Evolutionary conservation across 2,113 vertebrate genomes (phyloP).

Genomic region (Electrona antarctica): DNA sequence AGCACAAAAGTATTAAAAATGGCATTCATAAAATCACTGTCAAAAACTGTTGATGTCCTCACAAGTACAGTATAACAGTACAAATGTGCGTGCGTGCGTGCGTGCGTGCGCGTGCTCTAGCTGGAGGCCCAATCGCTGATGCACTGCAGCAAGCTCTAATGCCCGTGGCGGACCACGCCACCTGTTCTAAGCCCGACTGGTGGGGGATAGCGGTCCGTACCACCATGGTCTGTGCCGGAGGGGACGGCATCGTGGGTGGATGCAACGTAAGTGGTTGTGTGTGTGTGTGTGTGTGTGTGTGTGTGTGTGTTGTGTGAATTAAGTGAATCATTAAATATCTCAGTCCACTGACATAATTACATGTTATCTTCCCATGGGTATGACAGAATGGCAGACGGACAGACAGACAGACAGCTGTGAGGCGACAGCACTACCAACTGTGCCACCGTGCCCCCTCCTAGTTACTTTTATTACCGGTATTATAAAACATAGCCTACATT

Average conservation of each 20-base stretch:
- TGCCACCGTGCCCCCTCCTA: too few species aligned
- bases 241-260: constrained; percentile 80
- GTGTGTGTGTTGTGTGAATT: neutral
- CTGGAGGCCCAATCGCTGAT: constrained; percentile 81
- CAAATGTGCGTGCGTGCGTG: neutral
- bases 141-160: constrained; percentile 84
- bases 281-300: constrained; percentile 1
- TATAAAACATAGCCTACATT: too few species aligned
- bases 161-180: constrained; percentile 81
- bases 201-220: constrained; percentile 77
- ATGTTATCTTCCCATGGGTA: too few species aligned
- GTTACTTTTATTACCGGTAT: too few species aligned
- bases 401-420: too few species aligned
- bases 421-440: too few species aligned
- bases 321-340: neutral
- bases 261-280: constrained; percentile 77
- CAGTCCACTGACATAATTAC: neutral
- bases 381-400: too few species aligned
- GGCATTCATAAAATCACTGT: too few species aligned
- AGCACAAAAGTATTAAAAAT: too few species aligned
- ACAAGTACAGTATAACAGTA: too few species aligned
- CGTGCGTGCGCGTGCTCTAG: constrained; percentile 69
- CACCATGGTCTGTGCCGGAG: constrained; percentile 81
- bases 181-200: constrained; percentile 81
- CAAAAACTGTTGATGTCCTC: too few species aligned